These are phyloP conservation scores for Galeopsomyia nigrocyanea DNA, from an alignment of 2,888 invertebrate species.

Conservation along the genomic window DNA sequence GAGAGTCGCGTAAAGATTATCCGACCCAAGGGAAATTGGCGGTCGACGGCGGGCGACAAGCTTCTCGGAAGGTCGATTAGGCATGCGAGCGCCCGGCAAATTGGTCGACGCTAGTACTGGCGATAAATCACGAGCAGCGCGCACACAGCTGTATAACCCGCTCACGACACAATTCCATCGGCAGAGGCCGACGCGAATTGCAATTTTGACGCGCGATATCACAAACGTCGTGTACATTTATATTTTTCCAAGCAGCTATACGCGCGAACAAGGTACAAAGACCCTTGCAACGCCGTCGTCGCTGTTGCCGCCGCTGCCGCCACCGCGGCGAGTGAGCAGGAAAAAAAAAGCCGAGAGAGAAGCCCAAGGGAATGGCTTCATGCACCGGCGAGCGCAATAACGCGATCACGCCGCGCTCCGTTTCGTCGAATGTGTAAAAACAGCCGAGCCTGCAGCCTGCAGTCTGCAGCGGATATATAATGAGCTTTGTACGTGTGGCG, in stretches of 20 bases:
- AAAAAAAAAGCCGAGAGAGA: constrained; percentile 10
- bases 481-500: constrained; percentile 11
- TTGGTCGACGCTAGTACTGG: constrained; percentile 32
- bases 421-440: constrained; percentile 46
- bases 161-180: too few species aligned
- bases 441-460: constrained; percentile 10
- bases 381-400: constrained; percentile 61
- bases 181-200: too few species aligned
- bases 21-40: constrained; percentile 4
- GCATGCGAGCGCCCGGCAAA: constrained; percentile 39
- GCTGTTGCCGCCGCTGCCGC: too few species aligned
- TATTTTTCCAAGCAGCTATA: not conserved
- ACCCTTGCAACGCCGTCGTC: not conserved
- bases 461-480: constrained; percentile 45
- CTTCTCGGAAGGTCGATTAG: constrained; percentile 40
- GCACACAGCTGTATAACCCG: not conserved
- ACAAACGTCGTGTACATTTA: too few species aligned
- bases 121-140: constrained; percentile 41
- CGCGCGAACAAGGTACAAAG: too few species aligned
- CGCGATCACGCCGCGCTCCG: constrained; percentile 21
- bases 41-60: not conserved
- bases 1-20: too few species aligned
- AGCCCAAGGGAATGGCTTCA: constrained; percentile 53
- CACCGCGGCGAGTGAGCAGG: not conserved
- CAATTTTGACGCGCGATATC: too few species aligned